Percentiles rank a stretch among this genome's conserved stretches.
phyloP scores from a whole-genome alignment of 2,113 vertebrate genomes.

The Fulmarus glacialis region DNA sequence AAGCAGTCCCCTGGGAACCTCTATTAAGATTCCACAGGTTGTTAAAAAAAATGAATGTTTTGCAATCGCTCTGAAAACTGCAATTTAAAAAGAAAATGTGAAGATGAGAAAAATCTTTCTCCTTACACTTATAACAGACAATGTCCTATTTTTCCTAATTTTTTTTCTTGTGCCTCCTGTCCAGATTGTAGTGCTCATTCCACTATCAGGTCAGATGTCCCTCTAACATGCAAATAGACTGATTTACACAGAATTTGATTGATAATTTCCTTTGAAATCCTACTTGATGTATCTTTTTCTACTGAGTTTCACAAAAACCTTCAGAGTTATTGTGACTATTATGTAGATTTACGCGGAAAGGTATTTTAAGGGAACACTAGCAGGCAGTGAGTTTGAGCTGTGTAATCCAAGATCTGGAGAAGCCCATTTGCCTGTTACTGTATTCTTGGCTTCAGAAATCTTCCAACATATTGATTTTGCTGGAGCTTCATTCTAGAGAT shows the following conservation, averaged over 20 bases:
- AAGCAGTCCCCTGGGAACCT: not conserved
- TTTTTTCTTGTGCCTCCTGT: not conserved
- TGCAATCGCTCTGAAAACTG: not conserved
- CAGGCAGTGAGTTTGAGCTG: not conserved
- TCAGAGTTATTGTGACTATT: not conserved
- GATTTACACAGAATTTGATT: not conserved
- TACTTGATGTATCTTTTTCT: not conserved
- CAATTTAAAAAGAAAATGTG: not conserved
- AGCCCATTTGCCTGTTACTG: not conserved
- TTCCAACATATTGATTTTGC: not conserved
- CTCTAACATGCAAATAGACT: not conserved
- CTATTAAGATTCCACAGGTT: not conserved
- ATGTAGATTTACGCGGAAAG: not conserved
- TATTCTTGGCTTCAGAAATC: not conserved
- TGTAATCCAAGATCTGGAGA: not conserved
- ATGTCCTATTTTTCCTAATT: not conserved
- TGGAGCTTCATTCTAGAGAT: not conserved
- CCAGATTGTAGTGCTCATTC: not conserved
- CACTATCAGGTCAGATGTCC: not conserved
- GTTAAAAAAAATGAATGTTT: not conserved
- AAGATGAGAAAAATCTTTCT: not conserved
- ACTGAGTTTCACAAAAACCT: not conserved
- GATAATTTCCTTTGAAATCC: not conserved
- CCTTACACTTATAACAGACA: not conserved
- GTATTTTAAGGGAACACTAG: not conserved